These are phyloP conservation scores for Gobiocypris rarus DNA, from an alignment of 2,113 vertebrate genomes.

Conservation along the genomic window DNA sequence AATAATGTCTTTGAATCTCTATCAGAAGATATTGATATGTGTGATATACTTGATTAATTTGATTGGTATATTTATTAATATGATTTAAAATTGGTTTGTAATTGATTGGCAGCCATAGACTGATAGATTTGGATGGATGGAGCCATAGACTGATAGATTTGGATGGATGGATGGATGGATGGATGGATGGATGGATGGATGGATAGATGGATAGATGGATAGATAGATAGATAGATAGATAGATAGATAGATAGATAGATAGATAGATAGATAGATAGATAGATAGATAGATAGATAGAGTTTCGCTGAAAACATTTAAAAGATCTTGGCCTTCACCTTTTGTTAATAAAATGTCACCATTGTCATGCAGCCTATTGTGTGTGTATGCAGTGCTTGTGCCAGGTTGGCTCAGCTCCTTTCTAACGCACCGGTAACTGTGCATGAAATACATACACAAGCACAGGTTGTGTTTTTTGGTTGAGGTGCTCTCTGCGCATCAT, in stretches of 20 bases:
- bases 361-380: slow-evolving; percentile 46
- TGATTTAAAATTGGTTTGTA: not conserved
- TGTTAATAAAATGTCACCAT: slow-evolving; percentile 33
- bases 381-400: slow-evolving; percentile 50
- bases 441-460: slow-evolving; percentile 71
- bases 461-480: slow-evolving; percentile 67
- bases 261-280: not conserved
- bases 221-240: not conserved
- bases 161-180: no score
- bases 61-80: not conserved
- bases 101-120: not conserved
- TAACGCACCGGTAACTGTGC: slow-evolving; percentile 71
- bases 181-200: not conserved
- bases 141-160: no score
- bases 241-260: not conserved
- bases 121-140: no score
- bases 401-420: slow-evolving; percentile 66
- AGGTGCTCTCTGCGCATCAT: slow-evolving; percentile 69
- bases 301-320: not conserved
- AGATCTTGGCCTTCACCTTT: slow-evolving; percentile 10
- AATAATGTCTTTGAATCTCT: not conserved
- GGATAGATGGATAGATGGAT: not conserved
- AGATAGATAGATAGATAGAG: not conserved
- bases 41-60: no score
- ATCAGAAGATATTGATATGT: not conserved